Percentiles rank a stretch among this genome's conserved stretches.
Conservation (phyloP, 1,140 invertebrate genomes). For the Polyergus mexicanus region DNA sequence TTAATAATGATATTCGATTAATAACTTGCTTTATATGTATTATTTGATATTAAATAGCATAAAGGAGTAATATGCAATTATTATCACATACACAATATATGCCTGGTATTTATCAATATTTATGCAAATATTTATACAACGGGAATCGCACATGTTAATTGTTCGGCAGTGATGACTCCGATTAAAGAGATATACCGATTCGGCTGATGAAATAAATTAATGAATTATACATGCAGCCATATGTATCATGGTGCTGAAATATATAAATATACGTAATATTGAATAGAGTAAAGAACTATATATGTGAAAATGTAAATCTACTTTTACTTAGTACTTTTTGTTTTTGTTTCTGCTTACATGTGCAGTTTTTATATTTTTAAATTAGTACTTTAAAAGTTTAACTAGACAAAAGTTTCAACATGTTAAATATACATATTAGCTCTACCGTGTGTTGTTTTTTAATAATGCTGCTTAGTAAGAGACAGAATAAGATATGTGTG, state of each 20-base stretch:
- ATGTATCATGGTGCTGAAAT: not conserved
- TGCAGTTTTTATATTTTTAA: not conserved
- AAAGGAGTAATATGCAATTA: conserved; percentile 34
- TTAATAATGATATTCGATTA: conserved; percentile 12
- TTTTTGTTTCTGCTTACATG: not conserved
- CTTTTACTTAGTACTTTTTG: not conserved
- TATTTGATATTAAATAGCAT: conserved; percentile 35
- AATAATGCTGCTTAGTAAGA: not conserved
- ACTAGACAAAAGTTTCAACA: not conserved
- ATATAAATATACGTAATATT: not conserved
- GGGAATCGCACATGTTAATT: conserved; percentile 60
- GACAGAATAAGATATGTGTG: not conserved
- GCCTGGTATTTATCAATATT: conserved; percentile 44
- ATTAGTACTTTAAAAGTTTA: no score
- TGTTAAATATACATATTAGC: not conserved
- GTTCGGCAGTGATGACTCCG: conserved; percentile 47
- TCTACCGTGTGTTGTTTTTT: not conserved
- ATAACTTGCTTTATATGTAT: not conserved
- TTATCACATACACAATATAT: conserved; percentile 14
- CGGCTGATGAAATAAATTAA: not conserved
- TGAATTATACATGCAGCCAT: not conserved
- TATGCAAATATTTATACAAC: conserved; percentile 60
- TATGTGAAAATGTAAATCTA: not conserved
- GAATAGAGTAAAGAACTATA: not conserved
- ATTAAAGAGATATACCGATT: conserved; percentile 58